These are phyloP conservation scores for Huso huso DNA, from an alignment of 2,797 vertebrate genomes.

Conservation along the genomic window DNA sequence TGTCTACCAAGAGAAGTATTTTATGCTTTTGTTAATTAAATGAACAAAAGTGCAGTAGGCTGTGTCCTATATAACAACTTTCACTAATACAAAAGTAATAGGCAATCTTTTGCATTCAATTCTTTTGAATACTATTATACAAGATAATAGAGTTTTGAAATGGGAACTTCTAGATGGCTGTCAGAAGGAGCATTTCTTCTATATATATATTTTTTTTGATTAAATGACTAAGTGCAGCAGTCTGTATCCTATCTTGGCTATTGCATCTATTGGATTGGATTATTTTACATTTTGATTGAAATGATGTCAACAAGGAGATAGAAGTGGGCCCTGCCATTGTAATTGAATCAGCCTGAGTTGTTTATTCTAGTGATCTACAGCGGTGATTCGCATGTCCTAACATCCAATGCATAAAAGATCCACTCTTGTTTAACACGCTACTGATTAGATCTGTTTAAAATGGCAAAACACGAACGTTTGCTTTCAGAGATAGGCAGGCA, in stretches of 20 bases:
- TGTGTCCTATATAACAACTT: constrained; percentile 61
- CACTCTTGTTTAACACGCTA: constrained; percentile 83
- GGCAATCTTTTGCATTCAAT: constrained; percentile 68
- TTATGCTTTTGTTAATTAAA: constrained; percentile 85
- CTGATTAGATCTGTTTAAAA: constrained; percentile 90
- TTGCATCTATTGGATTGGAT: constrained; percentile 91
- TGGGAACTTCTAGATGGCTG: constrained; percentile 77
- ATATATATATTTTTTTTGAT: constrained; percentile 52
- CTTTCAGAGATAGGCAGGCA: constrained; percentile 63
- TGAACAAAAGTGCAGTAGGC: constrained; percentile 64
- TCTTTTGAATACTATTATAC: constrained; percentile 80
- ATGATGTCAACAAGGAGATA: constrained; percentile 95
- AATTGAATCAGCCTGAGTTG: constrained; percentile 93
- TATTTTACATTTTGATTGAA: constrained; percentile 99
- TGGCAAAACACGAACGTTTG: constrained; percentile 62
- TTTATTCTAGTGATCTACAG: constrained; percentile 94
- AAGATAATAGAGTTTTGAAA: constrained; percentile 85
- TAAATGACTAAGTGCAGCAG: constrained; percentile 89
- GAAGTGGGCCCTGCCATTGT: constrained; percentile 81
- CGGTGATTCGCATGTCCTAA: constrained; percentile 80
- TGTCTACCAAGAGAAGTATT: constrained; percentile 53
- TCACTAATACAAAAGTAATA: constrained; percentile 69
- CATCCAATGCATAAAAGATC: constrained; percentile 89
- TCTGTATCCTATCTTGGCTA: constrained; percentile 90
- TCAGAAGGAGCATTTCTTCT: constrained; percentile 67